A percentile compares a stretch with the other conserved stretches of the same genome.
These are phyloP conservation scores for Uropsilus gracilis DNA, from an alignment of 2,113 vertebrate species.

Conservation along the genomic window DNA sequence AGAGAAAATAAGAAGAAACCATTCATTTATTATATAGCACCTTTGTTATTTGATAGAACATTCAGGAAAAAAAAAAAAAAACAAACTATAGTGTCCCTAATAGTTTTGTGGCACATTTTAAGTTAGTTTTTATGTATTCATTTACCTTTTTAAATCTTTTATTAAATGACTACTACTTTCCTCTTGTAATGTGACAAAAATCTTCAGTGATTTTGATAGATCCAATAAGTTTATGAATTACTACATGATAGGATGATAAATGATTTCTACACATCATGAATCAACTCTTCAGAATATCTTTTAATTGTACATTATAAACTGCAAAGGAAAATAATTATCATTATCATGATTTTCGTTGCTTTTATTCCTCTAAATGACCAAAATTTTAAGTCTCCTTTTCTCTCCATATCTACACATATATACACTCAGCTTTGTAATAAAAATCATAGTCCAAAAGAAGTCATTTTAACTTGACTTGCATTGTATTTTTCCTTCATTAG, in stretches of 20 bases:
- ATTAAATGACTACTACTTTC: neutral
- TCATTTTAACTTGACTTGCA: neutral
- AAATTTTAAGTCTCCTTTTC: neutral
- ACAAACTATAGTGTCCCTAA: neutral
- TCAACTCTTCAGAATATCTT: neutral
- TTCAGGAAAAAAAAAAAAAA: neutral
- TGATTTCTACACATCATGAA: neutral
- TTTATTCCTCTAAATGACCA: neutral
- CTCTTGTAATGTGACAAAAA: neutral
- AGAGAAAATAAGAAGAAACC: neutral
- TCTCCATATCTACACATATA: neutral
- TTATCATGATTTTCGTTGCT: neutral
- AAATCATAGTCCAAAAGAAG: neutral
- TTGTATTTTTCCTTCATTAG: neutral
- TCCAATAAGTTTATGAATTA: neutral
- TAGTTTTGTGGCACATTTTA: neutral
- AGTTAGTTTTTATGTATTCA: neutral
- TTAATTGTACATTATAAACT: neutral
- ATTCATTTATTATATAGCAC: neutral
- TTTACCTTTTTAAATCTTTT: neutral
- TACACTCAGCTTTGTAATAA: neutral
- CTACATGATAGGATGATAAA: neutral
- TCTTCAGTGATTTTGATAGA: slow-evolving; percentile 16
- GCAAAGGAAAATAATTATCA: neutral
- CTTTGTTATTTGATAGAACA: neutral